These are phyloP conservation scores for Cheilosia grossa DNA, from an alignment of 2,888 invertebrate genomes.

Conservation along the genomic window DNA sequence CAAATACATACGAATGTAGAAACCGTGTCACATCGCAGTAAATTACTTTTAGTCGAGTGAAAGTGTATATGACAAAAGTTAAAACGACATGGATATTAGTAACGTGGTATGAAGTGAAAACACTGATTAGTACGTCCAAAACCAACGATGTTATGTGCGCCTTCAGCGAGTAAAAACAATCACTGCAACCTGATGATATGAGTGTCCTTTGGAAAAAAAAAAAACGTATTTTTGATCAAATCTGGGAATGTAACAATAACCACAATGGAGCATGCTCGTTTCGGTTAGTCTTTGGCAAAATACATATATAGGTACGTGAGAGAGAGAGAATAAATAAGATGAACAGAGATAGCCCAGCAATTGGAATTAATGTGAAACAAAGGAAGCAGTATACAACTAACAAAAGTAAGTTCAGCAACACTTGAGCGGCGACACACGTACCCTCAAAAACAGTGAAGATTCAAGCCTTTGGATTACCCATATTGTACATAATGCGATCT, in stretches of 20 bases:
- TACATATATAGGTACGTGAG: constrained; percentile 31
- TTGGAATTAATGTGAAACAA: constrained; percentile 40
- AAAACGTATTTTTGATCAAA: constrained; percentile 30
- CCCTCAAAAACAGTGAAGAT: constrained; percentile 49
- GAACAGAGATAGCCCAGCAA: constrained; percentile 38
- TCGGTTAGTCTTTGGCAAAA: constrained; percentile 70
- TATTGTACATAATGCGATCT: constrained; percentile 75
- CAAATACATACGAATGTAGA: constrained; percentile 16
- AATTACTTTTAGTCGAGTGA: constrained; percentile 24
- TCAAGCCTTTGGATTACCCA: constrained; percentile 76
- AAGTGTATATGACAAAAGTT: constrained; percentile 44
- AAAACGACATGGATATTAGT: constrained; percentile 42
- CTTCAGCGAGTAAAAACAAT: constrained; percentile 20
- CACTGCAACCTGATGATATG: constrained; percentile 24
- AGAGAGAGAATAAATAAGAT: constrained; percentile 33
- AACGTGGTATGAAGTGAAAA: constrained; percentile 27
- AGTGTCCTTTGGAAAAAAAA: constrained; percentile 7
- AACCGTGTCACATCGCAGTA: constrained; percentile 5
- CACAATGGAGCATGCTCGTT: constrained; percentile 43
- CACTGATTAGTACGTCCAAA: constrained; percentile 40
- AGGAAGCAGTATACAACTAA: constrained; percentile 34
- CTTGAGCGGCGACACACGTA: constrained; percentile 55
- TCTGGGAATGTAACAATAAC: constrained; percentile 51
- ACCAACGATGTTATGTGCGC: constrained; percentile 27
- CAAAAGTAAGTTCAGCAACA: constrained; percentile 38